phyloP scores from a whole-genome alignment of 2,113 vertebrate genomes.

The Papio anubis region DNA sequence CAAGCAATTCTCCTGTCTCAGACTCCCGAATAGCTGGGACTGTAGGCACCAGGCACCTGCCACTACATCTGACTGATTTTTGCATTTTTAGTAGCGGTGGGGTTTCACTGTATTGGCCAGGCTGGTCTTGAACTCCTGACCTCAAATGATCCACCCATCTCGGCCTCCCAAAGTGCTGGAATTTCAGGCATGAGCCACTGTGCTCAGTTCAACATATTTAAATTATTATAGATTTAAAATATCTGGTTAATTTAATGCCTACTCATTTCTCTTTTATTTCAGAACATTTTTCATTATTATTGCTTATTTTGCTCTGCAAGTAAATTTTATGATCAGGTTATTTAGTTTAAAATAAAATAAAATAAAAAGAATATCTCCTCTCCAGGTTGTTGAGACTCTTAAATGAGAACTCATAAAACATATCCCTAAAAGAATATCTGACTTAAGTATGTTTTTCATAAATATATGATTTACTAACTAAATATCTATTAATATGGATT shows the following conservation, averaged over 20 bases:
- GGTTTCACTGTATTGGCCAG: no score
- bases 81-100: no score
- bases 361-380: not conserved
- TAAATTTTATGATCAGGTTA: not conserved
- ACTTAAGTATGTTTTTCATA: not conserved
- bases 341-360: not conserved
- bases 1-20: no score
- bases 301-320: not conserved
- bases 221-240: not conserved
- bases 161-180: no score
- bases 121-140: no score
- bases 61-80: no score
- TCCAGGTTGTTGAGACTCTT: not conserved
- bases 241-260: not conserved
- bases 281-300: not conserved
- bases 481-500: not conserved
- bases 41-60: no score
- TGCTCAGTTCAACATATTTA: not conserved
- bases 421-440: not conserved
- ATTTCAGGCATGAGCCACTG: no score
- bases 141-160: no score
- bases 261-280: not conserved
- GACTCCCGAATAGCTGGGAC: no score
- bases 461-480: not conserved
- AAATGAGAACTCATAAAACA: not conserved